A percentile compares a stretch with the other conserved stretches of the same genome.
Conservation (phyloP, 1,140 invertebrate genomes). For the Megalopta genalis region DNA sequence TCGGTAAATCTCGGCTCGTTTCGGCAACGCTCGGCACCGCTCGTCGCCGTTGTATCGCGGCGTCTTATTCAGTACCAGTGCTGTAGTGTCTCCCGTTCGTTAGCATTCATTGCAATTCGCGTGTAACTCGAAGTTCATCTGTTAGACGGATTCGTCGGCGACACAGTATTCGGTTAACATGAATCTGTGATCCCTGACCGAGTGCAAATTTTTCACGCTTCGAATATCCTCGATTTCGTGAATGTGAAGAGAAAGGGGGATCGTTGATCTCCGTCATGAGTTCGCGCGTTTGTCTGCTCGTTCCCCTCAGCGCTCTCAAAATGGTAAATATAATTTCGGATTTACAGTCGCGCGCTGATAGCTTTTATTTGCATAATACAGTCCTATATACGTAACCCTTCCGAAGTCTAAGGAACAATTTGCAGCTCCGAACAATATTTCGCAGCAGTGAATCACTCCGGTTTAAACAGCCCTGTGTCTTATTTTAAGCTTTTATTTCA, state of each 20-base stretch:
- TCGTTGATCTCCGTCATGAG: neutral
- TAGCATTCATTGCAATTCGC: neutral
- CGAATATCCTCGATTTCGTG: neutral
- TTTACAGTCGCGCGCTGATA: neutral
- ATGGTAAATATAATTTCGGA: constrained; percentile 41
- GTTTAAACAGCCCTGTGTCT: too few relatives aligned
- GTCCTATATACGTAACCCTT: neutral
- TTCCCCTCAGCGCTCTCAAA: constrained; percentile 14
- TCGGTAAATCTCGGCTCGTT: constrained; percentile 36
- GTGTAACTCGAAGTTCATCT: neutral
- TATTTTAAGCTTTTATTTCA: too few relatives aligned
- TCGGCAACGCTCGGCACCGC: constrained; percentile 27
- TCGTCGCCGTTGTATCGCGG: constrained; percentile 24
- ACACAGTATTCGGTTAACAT: neutral
- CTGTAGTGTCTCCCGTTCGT: constrained; percentile 8
- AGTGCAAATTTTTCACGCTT: neutral
- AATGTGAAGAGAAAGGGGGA: neutral
- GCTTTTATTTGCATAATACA: neutral
- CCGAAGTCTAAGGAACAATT: neutral
- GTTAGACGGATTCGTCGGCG: neutral
- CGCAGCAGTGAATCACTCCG: too few relatives aligned
- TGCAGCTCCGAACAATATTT: too few relatives aligned
- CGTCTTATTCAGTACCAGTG: constrained; percentile 50
- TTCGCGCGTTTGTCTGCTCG: constrained; percentile 1
- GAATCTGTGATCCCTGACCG: neutral